A percentile compares a stretch with the other conserved stretches of the same genome.
Conservation (phyloP, 1,140 invertebrate genomes). For the Trichonephila inaurata region DNA sequence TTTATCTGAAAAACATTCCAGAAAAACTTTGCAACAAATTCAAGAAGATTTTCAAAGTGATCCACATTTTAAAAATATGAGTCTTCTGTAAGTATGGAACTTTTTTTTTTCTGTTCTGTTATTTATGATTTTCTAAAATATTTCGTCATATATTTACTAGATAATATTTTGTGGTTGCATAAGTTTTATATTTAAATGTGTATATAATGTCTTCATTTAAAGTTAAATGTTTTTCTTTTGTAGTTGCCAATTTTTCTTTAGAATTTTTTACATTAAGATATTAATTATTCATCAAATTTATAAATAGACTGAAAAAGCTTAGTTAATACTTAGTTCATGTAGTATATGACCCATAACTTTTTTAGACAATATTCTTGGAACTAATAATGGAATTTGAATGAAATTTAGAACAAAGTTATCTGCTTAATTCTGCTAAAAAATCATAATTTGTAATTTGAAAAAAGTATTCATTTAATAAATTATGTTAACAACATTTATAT, state of each 20-base stretch:
- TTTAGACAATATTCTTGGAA: no score
- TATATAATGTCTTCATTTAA: not conserved
- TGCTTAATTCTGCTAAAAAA: no score
- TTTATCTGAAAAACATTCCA: slow-evolving; percentile 16
- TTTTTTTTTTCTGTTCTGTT: not conserved
- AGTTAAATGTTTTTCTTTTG: not conserved
- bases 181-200: not conserved
- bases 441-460: no score
- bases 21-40: slow-evolving; percentile 21
- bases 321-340: no score
- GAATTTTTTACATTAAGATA: no score
- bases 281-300: no score
- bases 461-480: no score
- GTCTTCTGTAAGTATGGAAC: slow-evolving; percentile 29
- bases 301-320: no score
- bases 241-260: not conserved
- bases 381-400: no score
- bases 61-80: not conserved
- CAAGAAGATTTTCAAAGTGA: slow-evolving; percentile 35
- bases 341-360: no score
- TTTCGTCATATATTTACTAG: not conserved
- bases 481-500: no score
- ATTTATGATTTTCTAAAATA: not conserved
- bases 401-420: no score
- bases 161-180: not conserved